Conservation (phyloP, 2,797 vertebrate genomes). For the Tinamus major region DNA sequence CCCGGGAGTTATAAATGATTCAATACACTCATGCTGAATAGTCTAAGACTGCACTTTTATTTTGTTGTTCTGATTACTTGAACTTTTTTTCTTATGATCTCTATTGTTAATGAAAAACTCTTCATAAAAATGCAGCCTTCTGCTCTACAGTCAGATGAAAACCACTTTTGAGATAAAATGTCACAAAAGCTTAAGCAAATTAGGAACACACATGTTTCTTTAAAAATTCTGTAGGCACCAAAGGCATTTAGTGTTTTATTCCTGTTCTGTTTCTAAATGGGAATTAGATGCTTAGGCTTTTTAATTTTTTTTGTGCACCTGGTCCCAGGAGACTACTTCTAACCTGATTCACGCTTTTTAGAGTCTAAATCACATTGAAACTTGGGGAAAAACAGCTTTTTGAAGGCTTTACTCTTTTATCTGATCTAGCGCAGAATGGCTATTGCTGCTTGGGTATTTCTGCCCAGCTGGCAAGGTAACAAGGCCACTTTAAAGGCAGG, state of each 20-base stretch:
- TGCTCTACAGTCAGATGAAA: neutral
- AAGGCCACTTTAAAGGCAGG: neutral
- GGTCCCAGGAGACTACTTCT: neutral
- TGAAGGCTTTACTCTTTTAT: neutral
- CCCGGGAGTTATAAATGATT: slow-evolving; percentile 72
- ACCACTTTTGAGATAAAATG: slow-evolving; percentile 15
- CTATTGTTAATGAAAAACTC: slow-evolving; percentile 15
- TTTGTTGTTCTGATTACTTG: slow-evolving; percentile 23
- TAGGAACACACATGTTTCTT: fast-evolving
- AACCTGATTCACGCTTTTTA: neutral
- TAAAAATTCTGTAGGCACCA: neutral
- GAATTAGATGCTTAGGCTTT: neutral
- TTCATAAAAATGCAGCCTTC: slow-evolving; percentile 22
- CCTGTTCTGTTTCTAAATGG: neutral
- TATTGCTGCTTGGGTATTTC: neutral
- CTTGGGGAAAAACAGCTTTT: neutral
- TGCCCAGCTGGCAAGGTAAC: neutral
- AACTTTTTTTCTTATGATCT: slow-evolving; percentile 34
- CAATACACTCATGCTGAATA: slow-evolving; percentile 39
- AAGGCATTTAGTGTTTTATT: slow-evolving; percentile 14
- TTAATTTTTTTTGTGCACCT: neutral
- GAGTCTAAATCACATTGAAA: slow-evolving; percentile 6
- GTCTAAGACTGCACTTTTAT: slow-evolving; percentile 42
- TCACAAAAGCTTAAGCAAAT: slow-evolving; percentile 25
- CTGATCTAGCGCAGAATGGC: neutral